Base-by-base conservation (phyloP, 2,797 vertebrate species). In the Phrynocephalus guinanensis region DNA sequence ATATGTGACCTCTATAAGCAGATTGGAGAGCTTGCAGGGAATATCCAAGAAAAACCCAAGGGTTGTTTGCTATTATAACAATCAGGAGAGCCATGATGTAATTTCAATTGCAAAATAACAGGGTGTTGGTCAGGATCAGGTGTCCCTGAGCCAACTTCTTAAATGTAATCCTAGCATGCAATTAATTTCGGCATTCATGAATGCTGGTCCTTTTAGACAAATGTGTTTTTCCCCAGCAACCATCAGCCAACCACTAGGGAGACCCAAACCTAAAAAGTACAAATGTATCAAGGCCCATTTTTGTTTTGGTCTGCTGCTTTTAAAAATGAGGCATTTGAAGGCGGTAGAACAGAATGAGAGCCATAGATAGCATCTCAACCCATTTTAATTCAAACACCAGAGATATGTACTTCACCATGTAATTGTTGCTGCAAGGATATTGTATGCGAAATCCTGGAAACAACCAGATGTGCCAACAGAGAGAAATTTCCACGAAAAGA, bases 101-200 rank as follows among this genome's bases (percentile, higher is more conserved):
- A 93, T 90, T 38, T 91, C 88, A 78, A 80, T 93, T 89, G 82
- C 28, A 44, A 93, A 93, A 93, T 26, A 91, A 48, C 60, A 91
- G 72, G 60, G 86, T 89, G 79, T 77, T 85, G 86, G 77, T 83
- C 76, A 87, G 87, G 85, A 91, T 93, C 92, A 76, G 72, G 80
- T 95, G 77, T 90, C 91, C 78, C 71, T 84, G 85, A 90, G 82
- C 52, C 72, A 80, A 60, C 80, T 89, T 66, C 85, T 82, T 71
- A 92, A 90, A 78, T 73, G 86, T 85, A 93, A 91, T 90, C 18
- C 0, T 91, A 87, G 22, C 88, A 79, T 4, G 79, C 92, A 93
- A 93, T 87, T 93, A 92, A 85, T 92, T 93, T 88, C 87, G 86
- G 83, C 82, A 77, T 87, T 88, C 50, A 75, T 56, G 52, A 9